Percentiles rank a stretch among this genome's conserved stretches.
phyloP scores from a whole-genome alignment of 2,888 invertebrate genomes.

The Ommatoiulus sabulosus region DNA sequence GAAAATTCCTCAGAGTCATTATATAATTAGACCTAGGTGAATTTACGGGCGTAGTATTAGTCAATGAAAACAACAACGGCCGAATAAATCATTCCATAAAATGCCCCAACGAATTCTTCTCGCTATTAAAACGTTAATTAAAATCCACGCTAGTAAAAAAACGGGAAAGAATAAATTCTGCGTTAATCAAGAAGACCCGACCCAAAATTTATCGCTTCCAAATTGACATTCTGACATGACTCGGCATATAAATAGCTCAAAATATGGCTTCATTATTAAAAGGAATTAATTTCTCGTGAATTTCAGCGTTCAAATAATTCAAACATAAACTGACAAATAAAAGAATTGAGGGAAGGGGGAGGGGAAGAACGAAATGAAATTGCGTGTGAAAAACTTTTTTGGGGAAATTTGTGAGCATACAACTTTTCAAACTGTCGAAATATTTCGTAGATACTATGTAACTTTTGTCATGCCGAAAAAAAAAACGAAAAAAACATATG shows the following conservation, averaged over 20 bases:
- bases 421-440: not conserved
- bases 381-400: not conserved
- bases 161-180: conserved; percentile 21
- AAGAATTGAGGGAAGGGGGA: no score
- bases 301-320: not conserved
- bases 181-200: conserved; percentile 45
- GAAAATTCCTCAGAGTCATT: not conserved
- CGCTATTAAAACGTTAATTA: conserved; percentile 41
- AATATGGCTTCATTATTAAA: conserved; percentile 45
- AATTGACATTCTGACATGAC: conserved; percentile 47
- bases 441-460: not conserved
- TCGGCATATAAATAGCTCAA: conserved; percentile 41
- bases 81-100: conserved; percentile 20
- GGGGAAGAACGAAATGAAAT: not conserved
- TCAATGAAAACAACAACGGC: conserved; percentile 21
- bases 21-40: conserved; percentile 6
- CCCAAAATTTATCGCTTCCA: conserved; percentile 22
- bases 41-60: conserved; percentile 22
- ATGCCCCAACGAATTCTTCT: conserved; percentile 15
- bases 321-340: conserved; percentile 32
- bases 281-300: conserved; percentile 42
- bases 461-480: not conserved
- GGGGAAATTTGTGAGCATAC: not conserved
- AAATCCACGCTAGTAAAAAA: conserved; percentile 37
- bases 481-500: not conserved